Evolutionary conservation across 2,113 vertebrate species (phyloP).

Genomic region (Glaucomys volans): DNA sequence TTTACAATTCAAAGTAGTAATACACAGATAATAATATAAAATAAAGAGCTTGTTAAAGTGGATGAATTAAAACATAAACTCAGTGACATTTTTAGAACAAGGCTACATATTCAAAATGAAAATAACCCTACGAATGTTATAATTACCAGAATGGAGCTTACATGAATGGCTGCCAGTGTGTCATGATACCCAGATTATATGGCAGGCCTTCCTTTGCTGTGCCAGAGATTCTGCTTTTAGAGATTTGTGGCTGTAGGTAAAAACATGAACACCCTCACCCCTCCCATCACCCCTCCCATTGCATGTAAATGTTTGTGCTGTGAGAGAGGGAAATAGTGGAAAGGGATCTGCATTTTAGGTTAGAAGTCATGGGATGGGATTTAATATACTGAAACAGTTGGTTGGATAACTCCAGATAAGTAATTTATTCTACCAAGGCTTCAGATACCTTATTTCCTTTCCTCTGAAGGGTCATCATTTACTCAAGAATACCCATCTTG

Average conservation of each 20-base stretch:
- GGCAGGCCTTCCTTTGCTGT: neutral
- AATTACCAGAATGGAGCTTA: neutral
- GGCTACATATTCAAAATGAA: conserved; percentile 16
- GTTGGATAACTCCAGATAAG: neutral
- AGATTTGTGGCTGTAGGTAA: neutral
- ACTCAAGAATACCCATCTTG: neutral
- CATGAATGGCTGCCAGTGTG: neutral
- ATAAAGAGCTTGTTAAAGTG: conserved; percentile 16
- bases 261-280: neutral
- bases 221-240: neutral
- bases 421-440: neutral
- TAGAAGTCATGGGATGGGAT: neutral
- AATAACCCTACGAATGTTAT: neutral
- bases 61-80: conserved; percentile 54
- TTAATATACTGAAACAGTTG: neutral
- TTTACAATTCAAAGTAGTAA: conserved; percentile 27
- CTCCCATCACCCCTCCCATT: fast-evolving
- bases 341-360: neutral
- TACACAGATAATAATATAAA: conserved; percentile 1
- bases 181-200: neutral
- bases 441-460: conserved; percentile 16
- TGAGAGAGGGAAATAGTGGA: neutral
- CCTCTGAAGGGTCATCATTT: neutral
- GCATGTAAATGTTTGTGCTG: neutral
- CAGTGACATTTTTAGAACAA: conserved; percentile 29